Percentiles rank a stretch among this genome's conserved stretches.
phyloP scores from a whole-genome alignment of 2,113 vertebrate genomes.

The Chionomys nivalis region DNA sequence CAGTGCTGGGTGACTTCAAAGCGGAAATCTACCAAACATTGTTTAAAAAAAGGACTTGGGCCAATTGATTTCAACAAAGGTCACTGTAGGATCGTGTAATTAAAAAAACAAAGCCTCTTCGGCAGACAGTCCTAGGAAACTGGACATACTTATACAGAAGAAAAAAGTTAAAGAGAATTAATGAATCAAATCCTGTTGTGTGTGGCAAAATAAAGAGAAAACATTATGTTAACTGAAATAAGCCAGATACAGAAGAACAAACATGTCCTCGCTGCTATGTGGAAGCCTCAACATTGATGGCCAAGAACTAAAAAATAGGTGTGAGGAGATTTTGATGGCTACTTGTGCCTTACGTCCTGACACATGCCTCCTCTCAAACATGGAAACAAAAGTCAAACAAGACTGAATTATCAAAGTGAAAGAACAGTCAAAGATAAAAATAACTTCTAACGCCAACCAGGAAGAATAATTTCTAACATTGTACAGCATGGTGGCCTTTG shows the following conservation, averaged over 20 bases:
- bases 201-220: neutral
- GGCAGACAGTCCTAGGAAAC: neutral
- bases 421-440: neutral
- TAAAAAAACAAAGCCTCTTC: neutral
- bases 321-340: neutral
- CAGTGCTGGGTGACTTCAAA: neutral
- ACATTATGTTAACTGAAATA: neutral
- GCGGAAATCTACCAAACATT: neutral
- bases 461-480: neutral
- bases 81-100: neutral
- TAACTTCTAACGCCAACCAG: neutral
- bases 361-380: neutral
- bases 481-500: neutral
- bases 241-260: neutral
- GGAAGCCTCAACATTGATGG: neutral
- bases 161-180: neutral
- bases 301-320: neutral
- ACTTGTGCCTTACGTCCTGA: neutral
- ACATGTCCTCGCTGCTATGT: neutral
- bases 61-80: neutral
- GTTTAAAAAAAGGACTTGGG: neutral
- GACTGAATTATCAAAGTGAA: neutral
- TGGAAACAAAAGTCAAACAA: neutral
- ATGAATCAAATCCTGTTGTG: neutral
- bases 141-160: neutral